Percentiles rank a stretch among this genome's conserved stretches.
Conservation (phyloP, 2,797 vertebrate species). For the Selene dorsalis region DNA sequence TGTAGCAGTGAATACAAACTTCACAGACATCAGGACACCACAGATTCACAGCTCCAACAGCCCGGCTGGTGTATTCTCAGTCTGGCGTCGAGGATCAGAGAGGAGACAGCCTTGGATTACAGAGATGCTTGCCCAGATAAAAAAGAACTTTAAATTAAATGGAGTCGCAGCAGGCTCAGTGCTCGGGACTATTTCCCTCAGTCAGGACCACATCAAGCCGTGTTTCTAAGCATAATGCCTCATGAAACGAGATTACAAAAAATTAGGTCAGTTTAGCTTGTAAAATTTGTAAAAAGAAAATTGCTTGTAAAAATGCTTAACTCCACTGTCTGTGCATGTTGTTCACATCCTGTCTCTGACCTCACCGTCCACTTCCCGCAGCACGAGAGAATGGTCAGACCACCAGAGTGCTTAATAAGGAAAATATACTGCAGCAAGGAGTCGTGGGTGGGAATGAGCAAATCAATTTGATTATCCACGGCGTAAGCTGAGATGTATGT, state of each 20-base stretch:
- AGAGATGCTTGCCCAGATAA: constrained; percentile 60
- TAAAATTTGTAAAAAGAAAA: constrained; percentile 17
- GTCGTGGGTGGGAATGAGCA: constrained; percentile 45
- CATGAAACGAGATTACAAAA: constrained; percentile 39
- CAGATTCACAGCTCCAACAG: constrained; percentile 35
- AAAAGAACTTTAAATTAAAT: constrained; percentile 63
- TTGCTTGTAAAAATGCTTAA: constrained; percentile 6
- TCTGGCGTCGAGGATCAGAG: constrained; percentile 61
- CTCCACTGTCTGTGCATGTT: neutral
- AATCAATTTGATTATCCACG: constrained; percentile 61
- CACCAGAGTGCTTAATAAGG: constrained; percentile 51
- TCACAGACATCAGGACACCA: constrained; percentile 30
- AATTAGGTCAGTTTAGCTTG: neutral
- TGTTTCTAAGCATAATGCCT: neutral
- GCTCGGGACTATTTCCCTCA: neutral
- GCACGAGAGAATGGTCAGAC: constrained; percentile 2
- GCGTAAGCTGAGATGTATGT: constrained; percentile 35
- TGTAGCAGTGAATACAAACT: constrained; percentile 46
- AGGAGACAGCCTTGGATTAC: constrained; percentile 64
- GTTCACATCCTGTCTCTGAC: neutral
- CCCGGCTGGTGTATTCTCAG: constrained; percentile 46
- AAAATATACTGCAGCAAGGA: constrained; percentile 49
- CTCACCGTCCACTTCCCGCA: neutral
- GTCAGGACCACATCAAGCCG: constrained; percentile 9
- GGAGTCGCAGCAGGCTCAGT: constrained; percentile 28